phyloP scores from a whole-genome alignment of 2,797 vertebrate species.

The Chiloscyllium punctatum region DNA sequence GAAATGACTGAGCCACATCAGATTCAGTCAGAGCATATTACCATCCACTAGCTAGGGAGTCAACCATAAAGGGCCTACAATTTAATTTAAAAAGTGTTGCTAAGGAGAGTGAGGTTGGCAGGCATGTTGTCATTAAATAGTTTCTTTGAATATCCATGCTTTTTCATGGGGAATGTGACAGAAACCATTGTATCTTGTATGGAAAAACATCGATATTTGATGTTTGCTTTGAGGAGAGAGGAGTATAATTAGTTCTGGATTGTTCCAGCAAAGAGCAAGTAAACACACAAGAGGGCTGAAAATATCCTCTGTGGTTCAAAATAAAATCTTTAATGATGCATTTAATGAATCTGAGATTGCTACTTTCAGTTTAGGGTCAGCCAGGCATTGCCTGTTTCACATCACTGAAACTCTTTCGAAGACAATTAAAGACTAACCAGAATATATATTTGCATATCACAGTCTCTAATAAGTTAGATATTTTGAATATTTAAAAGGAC shows the following conservation, averaged over 20 bases:
- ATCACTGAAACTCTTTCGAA: not conserved
- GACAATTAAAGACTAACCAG: too few species aligned
- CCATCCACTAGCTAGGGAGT: not conserved
- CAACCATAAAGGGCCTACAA: not conserved
- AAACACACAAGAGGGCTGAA: not conserved
- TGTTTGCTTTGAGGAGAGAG: not conserved
- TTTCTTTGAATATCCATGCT: not conserved
- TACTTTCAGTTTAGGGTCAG: not conserved
- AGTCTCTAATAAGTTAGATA: not conserved
- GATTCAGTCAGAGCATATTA: not conserved
- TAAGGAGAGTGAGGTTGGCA: not conserved
- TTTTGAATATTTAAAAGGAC: not conserved
- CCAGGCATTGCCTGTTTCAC: not conserved
- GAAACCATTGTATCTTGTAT: not conserved
- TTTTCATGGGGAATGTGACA: too few species aligned
- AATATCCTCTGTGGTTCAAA: not conserved
- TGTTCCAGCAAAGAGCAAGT: not conserved
- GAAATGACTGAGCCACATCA: not conserved
- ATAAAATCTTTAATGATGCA: constrained; percentile 16
- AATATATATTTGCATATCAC: not conserved
- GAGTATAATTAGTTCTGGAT: not conserved
- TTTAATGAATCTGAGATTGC: constrained; percentile 5
- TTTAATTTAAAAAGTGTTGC: not conserved
- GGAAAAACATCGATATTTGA: not conserved
- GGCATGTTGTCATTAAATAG: not conserved